phyloP scores from a whole-genome alignment of 2,797 vertebrate genomes.

The Cirrhinus molitorella region DNA sequence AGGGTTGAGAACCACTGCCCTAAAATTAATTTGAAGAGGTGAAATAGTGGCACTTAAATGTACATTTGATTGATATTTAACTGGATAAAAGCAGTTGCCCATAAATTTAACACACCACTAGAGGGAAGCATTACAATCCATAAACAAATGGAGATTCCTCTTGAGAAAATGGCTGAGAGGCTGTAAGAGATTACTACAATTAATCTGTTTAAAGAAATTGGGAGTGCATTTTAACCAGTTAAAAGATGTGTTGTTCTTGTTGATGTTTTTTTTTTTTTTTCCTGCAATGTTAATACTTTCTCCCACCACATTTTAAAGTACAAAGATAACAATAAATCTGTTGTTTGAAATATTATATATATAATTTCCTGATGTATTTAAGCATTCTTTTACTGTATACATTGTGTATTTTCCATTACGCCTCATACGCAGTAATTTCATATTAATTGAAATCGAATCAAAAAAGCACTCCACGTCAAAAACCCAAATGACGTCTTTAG shows the following conservation, averaged over 20 bases:
- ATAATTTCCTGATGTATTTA: neutral
- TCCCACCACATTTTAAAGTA: neutral
- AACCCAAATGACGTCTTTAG: neutral
- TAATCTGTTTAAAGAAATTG: neutral
- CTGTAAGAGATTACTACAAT: neutral
- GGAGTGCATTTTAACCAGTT: too few species aligned
- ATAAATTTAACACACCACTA: constrained; percentile 30
- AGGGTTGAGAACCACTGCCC: neutral
- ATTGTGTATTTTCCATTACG: neutral
- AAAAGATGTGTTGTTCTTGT: neutral
- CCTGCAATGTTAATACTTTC: neutral
- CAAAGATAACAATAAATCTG: too few species aligned
- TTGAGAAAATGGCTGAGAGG: neutral
- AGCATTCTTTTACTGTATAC: neutral
- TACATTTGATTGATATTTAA: neutral
- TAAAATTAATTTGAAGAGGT: neutral
- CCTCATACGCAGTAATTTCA: neutral
- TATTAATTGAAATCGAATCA: neutral
- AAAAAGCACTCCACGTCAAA: neutral
- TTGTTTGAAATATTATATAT: too few species aligned
- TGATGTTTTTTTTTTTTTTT: neutral
- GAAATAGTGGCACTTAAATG: neutral
- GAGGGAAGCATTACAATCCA: constrained; percentile 47
- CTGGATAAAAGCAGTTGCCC: too few species aligned
- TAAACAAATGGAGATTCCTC: neutral